phyloP scores from a whole-genome alignment of 1,140 invertebrate species.

The Epicauta chinensis region DNA sequence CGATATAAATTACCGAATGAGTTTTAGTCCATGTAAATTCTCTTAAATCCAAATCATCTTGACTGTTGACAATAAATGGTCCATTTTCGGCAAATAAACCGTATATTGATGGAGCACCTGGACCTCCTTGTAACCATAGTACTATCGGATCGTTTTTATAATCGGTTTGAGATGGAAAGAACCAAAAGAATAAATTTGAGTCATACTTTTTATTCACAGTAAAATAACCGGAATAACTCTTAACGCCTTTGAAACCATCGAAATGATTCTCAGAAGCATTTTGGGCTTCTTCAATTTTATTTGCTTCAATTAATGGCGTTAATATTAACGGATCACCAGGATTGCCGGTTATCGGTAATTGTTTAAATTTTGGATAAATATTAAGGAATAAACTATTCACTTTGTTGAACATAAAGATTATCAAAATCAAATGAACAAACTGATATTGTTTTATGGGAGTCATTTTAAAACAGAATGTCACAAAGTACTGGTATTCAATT shows the following conservation, averaged over 20 bases:
- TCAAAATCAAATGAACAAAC: background rate
- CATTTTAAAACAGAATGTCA: no score
- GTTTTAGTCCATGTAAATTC: constrained; percentile 65
- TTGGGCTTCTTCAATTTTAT: constrained; percentile 43
- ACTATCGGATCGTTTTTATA: constrained; percentile 53
- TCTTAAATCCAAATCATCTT: constrained; percentile 44
- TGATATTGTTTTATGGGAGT: no score
- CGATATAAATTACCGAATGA: constrained; percentile 73
- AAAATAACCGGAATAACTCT: constrained; percentile 55
- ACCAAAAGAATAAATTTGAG: constrained; percentile 76
- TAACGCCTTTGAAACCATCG: constrained; percentile 39
- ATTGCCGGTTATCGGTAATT: constrained; percentile 7
- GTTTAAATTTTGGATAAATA: constrained; percentile 29
- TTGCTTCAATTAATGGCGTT: constrained; percentile 46
- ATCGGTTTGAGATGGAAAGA: constrained; percentile 56
- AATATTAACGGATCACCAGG: background rate
- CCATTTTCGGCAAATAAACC: constrained; percentile 69
- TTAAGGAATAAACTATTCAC: constrained; percentile 20
- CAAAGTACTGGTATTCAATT: no score
- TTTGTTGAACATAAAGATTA: background rate
- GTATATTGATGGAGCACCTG: constrained; percentile 62
- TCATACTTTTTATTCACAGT: constrained; percentile 60
- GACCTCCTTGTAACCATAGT: constrained; percentile 72
- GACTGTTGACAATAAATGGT: constrained; percentile 47
- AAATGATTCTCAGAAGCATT: constrained; percentile 37